Percentiles rank a stretch among this genome's conserved stretches.
phyloP scores from a whole-genome alignment of 2,113 vertebrate genomes.

The Scophthalmus maximus region DNA sequence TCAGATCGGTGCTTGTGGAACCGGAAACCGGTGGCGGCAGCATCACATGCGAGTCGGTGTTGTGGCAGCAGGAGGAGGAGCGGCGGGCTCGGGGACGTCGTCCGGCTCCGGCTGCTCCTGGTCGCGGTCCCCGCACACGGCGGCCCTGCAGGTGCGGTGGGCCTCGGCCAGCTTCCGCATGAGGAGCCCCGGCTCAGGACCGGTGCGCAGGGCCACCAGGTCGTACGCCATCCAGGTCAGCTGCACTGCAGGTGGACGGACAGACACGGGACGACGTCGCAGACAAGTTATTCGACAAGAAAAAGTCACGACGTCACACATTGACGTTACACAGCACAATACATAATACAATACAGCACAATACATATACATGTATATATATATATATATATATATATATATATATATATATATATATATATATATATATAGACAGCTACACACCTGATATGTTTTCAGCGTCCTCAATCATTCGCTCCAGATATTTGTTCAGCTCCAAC shows the following conservation, averaged over 20 bases:
- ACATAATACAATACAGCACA: too few species aligned
- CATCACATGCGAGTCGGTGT: slow-evolving; percentile 8
- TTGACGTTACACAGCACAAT: neutral
- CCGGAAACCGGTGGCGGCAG: too few species aligned
- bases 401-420: too few species aligned
- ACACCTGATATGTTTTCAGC: slow-evolving; percentile 76
- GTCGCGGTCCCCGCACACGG: slow-evolving; percentile 78
- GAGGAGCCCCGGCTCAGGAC: slow-evolving; percentile 77
- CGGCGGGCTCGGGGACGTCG: neutral
- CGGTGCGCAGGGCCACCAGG: slow-evolving; percentile 83
- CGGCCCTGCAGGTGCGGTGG: slow-evolving; percentile 82
- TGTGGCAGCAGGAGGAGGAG: neutral
- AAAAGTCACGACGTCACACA: neutral
- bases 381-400: too few species aligned
- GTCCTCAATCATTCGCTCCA: slow-evolving; percentile 75
- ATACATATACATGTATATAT: too few species aligned
- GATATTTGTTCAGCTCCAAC: slow-evolving; percentile 62
- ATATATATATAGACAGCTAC: neutral
- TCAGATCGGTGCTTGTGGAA: too few species aligned
- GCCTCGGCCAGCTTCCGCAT: slow-evolving; percentile 80
- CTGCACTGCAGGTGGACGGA: slow-evolving; percentile 81
- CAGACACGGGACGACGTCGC: too few species aligned
- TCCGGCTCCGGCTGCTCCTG: neutral
- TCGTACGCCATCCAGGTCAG: slow-evolving; percentile 88
- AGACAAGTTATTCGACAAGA: too few species aligned